phyloP scores from a whole-genome alignment of 2,797 vertebrate genomes.

The Eutrigla gurnardus region DNA sequence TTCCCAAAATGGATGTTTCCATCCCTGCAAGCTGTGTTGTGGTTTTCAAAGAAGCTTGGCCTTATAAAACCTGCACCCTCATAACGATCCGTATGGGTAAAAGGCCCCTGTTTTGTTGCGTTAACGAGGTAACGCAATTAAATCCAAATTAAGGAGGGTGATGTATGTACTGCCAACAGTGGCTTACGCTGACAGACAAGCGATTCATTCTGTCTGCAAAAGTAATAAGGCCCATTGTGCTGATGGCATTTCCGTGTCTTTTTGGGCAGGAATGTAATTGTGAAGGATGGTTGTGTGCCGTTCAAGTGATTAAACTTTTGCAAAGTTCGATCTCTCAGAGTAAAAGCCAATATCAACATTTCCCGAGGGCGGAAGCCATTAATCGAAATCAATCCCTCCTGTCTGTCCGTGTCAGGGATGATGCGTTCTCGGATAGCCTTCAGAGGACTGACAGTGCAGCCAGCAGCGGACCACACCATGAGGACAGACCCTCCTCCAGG shows the following conservation, averaged over 20 bases:
- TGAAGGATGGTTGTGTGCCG: neutral
- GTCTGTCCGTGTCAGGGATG: conserved; percentile 85
- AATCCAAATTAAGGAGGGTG: conserved; percentile 22
- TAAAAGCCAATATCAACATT: conserved; percentile 6
- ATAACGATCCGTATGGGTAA: conserved; percentile 7
- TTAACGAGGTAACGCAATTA: conserved; percentile 15
- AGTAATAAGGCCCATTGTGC: conserved; percentile 8
- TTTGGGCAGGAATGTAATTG: conserved; percentile 14
- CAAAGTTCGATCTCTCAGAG: neutral
- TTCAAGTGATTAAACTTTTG: neutral
- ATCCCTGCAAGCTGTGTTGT: neutral
- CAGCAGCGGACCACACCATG: conserved; percentile 87
- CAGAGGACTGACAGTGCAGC: conserved; percentile 91
- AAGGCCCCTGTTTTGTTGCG: neutral
- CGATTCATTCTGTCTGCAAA: conserved; percentile 25
- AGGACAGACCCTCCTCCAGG: conserved; percentile 89
- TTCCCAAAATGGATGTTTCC: conserved; percentile 21
- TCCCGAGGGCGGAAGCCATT: conserved; percentile 10
- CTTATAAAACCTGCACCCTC: neutral
- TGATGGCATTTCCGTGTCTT: conserved; percentile 5
- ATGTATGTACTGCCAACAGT: conserved; percentile 11
- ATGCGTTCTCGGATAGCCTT: conserved; percentile 91
- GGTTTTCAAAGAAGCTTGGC: conserved; percentile 10
- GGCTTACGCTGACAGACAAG: conserved; percentile 1
- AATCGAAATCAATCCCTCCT: conserved; percentile 16